phyloP scores from a whole-genome alignment of 2,113 vertebrate species.

The Gracilinanus agilis region DNA sequence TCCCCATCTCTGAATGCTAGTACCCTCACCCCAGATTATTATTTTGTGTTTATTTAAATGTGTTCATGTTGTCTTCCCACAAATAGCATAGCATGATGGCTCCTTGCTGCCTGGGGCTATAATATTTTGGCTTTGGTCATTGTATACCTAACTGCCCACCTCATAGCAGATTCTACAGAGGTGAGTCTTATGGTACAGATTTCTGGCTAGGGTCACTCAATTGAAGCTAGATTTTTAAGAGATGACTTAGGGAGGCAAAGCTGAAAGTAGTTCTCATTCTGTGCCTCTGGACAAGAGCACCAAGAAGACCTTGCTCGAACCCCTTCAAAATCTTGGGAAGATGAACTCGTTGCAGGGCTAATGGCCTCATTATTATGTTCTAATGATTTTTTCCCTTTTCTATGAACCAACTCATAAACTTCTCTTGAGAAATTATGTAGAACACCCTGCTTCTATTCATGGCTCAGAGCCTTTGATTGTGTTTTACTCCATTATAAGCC shows the following conservation, averaged over 20 bases:
- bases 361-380: neutral
- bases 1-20: neutral
- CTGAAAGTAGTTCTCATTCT: neutral
- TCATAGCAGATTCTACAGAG: neutral
- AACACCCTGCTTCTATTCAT: neutral
- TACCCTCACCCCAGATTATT: neutral
- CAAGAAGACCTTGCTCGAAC: neutral
- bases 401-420: accelerated
- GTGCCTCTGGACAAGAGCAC: neutral
- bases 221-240: neutral
- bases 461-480: accelerated
- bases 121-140: too few relatives aligned
- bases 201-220: accelerated
- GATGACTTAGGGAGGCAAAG: accelerated
- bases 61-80: neutral
- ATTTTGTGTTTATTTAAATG: neutral
- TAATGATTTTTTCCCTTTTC: neutral
- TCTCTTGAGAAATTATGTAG: neutral
- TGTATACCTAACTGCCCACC: neutral
- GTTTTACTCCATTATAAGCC: too few relatives aligned
- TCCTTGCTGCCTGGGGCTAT: neutral
- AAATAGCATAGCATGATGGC: neutral
- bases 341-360: neutral
- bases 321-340: neutral
- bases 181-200: accelerated